phyloP scores from a whole-genome alignment of 2,797 vertebrate species.

The Gymnocypris eckloni region DNA sequence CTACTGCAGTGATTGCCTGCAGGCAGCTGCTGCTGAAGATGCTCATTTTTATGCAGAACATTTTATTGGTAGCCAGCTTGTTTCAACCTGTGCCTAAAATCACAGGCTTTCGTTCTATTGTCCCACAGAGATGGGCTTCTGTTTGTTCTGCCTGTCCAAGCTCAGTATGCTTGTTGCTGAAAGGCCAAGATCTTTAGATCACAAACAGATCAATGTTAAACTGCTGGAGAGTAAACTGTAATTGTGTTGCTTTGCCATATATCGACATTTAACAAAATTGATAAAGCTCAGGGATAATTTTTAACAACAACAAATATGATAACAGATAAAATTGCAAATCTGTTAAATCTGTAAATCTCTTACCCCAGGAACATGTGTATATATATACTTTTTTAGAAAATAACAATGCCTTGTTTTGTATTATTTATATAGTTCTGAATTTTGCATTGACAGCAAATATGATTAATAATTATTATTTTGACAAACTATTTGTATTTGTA shows the following conservation, averaged over 20 bases:
- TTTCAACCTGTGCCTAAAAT: constrained; percentile 25
- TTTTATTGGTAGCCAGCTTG: constrained; percentile 7
- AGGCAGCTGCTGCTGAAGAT: neutral
- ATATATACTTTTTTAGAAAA: no score
- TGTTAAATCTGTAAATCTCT: neutral
- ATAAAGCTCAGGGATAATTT: neutral
- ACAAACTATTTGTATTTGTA: neutral
- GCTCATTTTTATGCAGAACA: constrained; percentile 16
- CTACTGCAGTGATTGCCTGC: neutral
- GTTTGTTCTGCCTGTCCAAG: neutral
- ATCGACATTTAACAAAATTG: neutral
- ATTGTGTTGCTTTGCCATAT: neutral
- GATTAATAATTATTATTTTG: neutral
- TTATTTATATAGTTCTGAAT: neutral
- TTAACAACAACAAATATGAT: neutral
- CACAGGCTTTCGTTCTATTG: neutral
- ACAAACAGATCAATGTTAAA: neutral
- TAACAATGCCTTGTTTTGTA: no score
- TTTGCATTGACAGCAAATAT: neutral
- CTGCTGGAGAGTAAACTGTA: neutral
- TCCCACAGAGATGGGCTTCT: neutral
- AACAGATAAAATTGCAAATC: neutral
- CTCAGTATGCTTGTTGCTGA: neutral
- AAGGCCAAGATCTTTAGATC: constrained; percentile 2
- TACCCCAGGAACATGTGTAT: neutral